Base-by-base conservation (phyloP, 2,113 vertebrate genomes). In the Zingel zingel region DNA sequence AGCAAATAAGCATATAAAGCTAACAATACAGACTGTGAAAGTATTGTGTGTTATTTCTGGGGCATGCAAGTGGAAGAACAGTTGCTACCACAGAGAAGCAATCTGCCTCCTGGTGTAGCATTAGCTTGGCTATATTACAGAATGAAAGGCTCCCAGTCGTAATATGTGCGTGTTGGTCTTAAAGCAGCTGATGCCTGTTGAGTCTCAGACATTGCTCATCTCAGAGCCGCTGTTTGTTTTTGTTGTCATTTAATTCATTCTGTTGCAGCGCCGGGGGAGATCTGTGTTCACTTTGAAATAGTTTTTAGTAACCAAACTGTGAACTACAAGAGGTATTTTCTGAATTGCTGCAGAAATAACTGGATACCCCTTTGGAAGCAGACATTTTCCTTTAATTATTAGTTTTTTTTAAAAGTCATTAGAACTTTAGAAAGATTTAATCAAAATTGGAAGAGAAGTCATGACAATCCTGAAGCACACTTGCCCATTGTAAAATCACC, bases 401-500 rank as follows among this genome's bases (percentile, higher is more conserved):
- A 77, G 57, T 76, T 81, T 54, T 50, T 84, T 57, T 71, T 62
- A 58, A 27, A 27, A 9, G 56, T 19, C 66, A 74, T 66, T 80
- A 67, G 62, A 64, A 63, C 43, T 72, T 30, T 33, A 33, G 50
- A 74, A 74, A 1, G 6, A 33, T 69, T 84, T 43, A 10, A 81
- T 79, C 27, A 74, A 70, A 84, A 54, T 16, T 66, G 56, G 39
- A 69, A 62, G 66, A 64, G 58, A 53, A 73, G 39, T 80, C 25
- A 18, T 23, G 30, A 71, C 71, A 62, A 68, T 79, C 58, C 67
- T 74, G 18, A 63, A 66, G 76, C 58, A 15, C 63, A 56, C 14
- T 33, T 69, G 69, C 33, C 67, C 39, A 58, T 10, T 73, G 56
- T 82, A 57, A 79, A 86, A 83, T 80, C 63, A 74, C 65, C 36